Evolutionary conservation across 2,113 vertebrate genomes (phyloP).

Genomic region (Xenopus borealis): DNA sequence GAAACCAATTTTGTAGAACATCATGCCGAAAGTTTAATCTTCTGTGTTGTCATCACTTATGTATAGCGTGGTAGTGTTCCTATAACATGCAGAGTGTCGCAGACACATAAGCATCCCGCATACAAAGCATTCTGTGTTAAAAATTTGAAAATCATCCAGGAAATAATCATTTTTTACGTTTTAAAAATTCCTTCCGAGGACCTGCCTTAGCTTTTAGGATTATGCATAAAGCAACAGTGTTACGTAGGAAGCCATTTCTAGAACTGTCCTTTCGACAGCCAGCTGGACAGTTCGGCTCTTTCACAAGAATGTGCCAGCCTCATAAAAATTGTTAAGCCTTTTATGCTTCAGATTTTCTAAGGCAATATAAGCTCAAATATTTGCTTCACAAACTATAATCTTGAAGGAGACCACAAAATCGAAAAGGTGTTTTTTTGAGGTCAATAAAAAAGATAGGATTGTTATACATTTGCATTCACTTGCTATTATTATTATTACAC

Average conservation of each 20-base stretch:
- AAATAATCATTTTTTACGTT: conserved; percentile 13
- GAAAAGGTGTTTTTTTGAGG: too few relatives aligned
- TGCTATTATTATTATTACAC: too few relatives aligned
- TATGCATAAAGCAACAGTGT: conserved; percentile 8
- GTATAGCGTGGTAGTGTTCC: not conserved
- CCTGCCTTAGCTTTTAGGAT: not conserved
- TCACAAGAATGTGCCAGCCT: not conserved
- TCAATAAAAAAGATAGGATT: too few relatives aligned
- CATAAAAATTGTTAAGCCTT: too few relatives aligned
- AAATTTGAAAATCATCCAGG: conserved; percentile 9
- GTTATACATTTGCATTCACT: too few relatives aligned
- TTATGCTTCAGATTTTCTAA: too few relatives aligned
- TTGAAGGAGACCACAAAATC: too few relatives aligned
- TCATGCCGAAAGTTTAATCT: not conserved
- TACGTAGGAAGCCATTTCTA: not conserved
- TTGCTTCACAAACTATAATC: too few relatives aligned
- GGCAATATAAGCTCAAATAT: too few relatives aligned
- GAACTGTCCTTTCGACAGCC: conserved; percentile 2
- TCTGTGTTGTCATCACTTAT: conserved; percentile 3
- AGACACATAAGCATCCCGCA: not conserved
- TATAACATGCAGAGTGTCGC: not conserved
- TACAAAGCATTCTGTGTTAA: not conserved
- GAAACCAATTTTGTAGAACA: conserved; percentile 1
- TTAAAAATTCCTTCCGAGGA: not conserved
- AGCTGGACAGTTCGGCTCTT: not conserved